Evolutionary conservation across 2,797 vertebrate genomes (phyloP).

Genomic region (Linurgus olivaceus): DNA sequence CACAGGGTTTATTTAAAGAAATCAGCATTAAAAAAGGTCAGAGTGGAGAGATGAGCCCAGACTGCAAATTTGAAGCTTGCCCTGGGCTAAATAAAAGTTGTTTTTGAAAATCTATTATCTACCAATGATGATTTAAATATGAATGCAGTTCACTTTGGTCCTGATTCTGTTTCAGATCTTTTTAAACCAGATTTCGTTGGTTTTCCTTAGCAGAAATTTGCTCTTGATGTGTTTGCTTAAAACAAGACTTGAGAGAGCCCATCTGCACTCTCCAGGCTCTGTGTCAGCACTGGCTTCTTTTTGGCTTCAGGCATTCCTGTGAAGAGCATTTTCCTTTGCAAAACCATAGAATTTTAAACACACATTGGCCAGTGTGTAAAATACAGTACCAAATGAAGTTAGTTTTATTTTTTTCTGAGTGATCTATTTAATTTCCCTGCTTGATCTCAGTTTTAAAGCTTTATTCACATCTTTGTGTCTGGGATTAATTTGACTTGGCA

Average conservation of each 20-base stretch:
- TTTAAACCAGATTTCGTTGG: neutral
- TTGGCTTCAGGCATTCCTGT: neutral
- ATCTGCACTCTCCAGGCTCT: neutral
- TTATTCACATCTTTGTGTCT: slow-evolving; percentile 47
- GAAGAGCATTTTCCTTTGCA: neutral
- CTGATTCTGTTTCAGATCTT: neutral
- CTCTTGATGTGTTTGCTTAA: neutral
- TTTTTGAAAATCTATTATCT: neutral
- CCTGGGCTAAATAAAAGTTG: neutral
- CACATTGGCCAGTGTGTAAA: neutral
- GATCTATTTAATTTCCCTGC: slow-evolving; percentile 44
- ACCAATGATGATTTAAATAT: neutral
- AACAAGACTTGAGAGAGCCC: neutral
- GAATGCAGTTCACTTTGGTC: neutral
- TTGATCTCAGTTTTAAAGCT: slow-evolving; percentile 11
- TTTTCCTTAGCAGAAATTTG: neutral
- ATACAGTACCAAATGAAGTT: neutral
- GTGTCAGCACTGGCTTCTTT: neutral
- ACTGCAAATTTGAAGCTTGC: neutral
- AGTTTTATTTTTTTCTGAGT: neutral
- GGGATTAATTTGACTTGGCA: slow-evolving; percentile 63
- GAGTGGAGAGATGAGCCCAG: slow-evolving; percentile 1
- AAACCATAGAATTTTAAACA: neutral
- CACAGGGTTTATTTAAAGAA: neutral
- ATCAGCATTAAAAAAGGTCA: neutral